Evolutionary conservation across 2,888 invertebrate species (phyloP), one percentile per base, ranked within the genome.

Genomic region (Deilephila porcellus): DNA sequence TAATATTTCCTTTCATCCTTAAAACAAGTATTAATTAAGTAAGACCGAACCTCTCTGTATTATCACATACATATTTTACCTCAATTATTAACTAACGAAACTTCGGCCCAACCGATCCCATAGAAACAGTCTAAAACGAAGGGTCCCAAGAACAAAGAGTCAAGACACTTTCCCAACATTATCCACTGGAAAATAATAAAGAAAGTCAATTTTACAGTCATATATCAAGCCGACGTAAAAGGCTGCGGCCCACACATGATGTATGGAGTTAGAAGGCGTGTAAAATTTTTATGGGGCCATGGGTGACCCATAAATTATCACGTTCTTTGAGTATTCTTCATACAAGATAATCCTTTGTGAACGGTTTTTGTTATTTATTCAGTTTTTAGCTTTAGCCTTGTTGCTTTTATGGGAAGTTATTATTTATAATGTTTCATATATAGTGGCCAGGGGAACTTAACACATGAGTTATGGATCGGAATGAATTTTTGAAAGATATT

Each of bases 181-280:
- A 71, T 71, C 32, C n/a, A 29, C 62, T 59, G 62, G 64, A 70
- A 74, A 75, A 77, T 76, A 72, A 76, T 74, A 77, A 76, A 37
- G 60, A 72, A 72, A 79, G 79, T 81, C 74, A 78, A 83, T 82
- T 82, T 79, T 76, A 75, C 74, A 77, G 71, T 74, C 72, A 72
- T 80, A 77, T 79, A 80, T 78, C 79, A 78, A n/a, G 25, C 14
- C 14, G 71, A 64, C 72, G 52, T 75, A 74, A 75, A 77, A 78
- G 67, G 59, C 64, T 67, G 71, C 73, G 37, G 37, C 72, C 76
- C 73, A 64, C 70, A 72, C 70, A 72, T 83, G 83, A 83, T 82
- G 74, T 78, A 83, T 81, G 76, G 80, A 75, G 73, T 64, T 19
- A 60, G 56, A 37, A 76, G 76, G 60, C 73, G 73, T 76, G 79